phyloP scores from a whole-genome alignment of 2,888 invertebrate genomes.

The Notocelia uddmanniana region DNA sequence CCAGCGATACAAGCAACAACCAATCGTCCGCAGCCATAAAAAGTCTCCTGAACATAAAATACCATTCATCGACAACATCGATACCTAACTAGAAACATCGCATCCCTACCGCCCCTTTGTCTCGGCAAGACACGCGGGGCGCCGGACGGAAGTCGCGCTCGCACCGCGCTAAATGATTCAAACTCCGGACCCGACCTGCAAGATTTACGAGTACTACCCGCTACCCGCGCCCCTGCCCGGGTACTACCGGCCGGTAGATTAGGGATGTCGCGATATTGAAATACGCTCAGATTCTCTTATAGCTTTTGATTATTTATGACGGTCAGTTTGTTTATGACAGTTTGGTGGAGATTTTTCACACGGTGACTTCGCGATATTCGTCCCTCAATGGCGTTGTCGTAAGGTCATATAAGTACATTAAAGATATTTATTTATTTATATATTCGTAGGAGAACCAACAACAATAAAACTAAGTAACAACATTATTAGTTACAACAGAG shows the following conservation, averaged over 20 bases:
- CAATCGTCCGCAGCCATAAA: neutral
- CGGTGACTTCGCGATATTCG: neutral
- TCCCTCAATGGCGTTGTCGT: neutral
- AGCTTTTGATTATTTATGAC: conserved; percentile 42
- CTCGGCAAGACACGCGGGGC: conserved; percentile 85
- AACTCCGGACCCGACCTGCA: conserved; percentile 83
- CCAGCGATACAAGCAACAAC: no score
- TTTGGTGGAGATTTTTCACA: conserved; percentile 23
- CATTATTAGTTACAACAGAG: no score
- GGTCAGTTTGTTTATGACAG: conserved; percentile 22
- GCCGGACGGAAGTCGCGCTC: conserved; percentile 84
- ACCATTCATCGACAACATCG: conserved; percentile 7
- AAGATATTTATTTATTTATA: no score
- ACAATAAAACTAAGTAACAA: no score
- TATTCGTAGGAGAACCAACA: no score
- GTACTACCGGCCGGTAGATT: conserved; percentile 67
- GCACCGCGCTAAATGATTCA: conserved; percentile 84
- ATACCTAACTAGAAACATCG: conserved; percentile 6
- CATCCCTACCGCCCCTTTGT: conserved; percentile 82
- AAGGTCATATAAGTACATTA: neutral
- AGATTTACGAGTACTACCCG: conserved; percentile 75
- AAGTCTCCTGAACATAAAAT: neutral
- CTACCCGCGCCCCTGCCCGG: conserved; percentile 62
- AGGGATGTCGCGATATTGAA: conserved; percentile 86
- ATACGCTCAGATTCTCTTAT: conserved; percentile 71